Percentiles rank a stretch among this genome's conserved stretches.
phyloP scores from a whole-genome alignment of 2,113 vertebrate species.

The Bungarus multicinctus region DNA sequence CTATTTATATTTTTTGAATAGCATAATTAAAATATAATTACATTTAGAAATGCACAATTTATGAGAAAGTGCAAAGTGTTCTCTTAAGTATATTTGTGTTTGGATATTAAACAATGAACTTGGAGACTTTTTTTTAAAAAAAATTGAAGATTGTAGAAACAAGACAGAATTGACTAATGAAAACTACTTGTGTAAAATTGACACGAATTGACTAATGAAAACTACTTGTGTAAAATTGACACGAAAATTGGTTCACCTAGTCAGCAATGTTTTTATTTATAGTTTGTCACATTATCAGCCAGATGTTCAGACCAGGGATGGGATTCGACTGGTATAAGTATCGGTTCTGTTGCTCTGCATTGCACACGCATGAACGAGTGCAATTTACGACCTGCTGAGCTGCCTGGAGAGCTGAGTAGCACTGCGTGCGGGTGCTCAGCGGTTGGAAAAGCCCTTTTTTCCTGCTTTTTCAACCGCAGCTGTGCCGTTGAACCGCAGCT shows the following conservation, averaged over 20 bases:
- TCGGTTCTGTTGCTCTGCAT: too few species aligned
- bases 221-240: background rate
- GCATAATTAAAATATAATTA: background rate
- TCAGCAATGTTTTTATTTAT: background rate
- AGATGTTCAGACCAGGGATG: background rate
- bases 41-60: background rate
- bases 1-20: background rate
- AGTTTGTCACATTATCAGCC: background rate
- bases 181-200: background rate
- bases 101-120: background rate
- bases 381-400: too few species aligned
- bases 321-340: too few species aligned
- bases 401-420: too few species aligned
- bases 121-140: background rate
- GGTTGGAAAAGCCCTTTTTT: too few species aligned
- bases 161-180: background rate
- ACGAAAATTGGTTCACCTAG: background rate
- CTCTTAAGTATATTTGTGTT: background rate
- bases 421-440: too few species aligned
- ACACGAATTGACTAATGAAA: background rate
- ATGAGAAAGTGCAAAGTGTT: background rate
- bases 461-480: too few species aligned
- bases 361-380: too few species aligned
- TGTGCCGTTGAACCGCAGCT: too few species aligned
- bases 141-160: background rate